Base-by-base conservation (phyloP, 2,113 vertebrate species). In the Colossoma macropomum region DNA sequence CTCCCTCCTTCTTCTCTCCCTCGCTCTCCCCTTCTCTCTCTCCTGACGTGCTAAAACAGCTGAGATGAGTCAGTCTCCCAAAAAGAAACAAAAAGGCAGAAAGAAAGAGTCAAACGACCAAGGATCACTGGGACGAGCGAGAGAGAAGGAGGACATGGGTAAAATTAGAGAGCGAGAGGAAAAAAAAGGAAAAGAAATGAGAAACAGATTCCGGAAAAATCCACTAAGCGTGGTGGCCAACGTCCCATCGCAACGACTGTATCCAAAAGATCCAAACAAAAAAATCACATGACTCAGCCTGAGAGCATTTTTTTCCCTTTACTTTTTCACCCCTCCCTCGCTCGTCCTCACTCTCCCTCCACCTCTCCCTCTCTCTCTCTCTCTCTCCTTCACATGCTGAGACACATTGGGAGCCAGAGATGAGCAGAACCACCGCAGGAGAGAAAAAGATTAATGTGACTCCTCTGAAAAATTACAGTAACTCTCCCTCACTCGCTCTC, bases 341-440 rank as follows among this genome's bases (percentile, higher is more conserved):
- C 52, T n/a, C 12, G 30, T 28, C 7, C 63, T 87, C 87, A 89
- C 85, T 92, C 90, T 86, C 88, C 63, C 59, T n/a, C 34, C 19
- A 27, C 0, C 23, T 60, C 65, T 15, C 34, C 38, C 75, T 19
- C 15, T 70, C 25, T 28, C 90, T 65, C 65, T 78, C 80, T 81
- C 90, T 88, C 88, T 91, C 91, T 91, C 91, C 25, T 28, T 88
- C 90, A 88, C 92, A 93, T 92, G 90, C 90, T 75, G 82, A 88
- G 88, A 91, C 92, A 94, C 87, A 94, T 93, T 91, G 86, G 86
- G 83, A 87, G 76, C 81, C 83, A 88, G 91, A 87, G 86, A 89
- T 79, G 91, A 76, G 23, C 89, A 82, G 86, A 87, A 82, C 77
- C 86, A 86, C 84, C 80, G 79, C 86, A 89, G 68, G 65, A 84